Evolutionary conservation across 2,888 invertebrate genomes (phyloP), one percentile per base, ranked within the genome.

Genomic region (Oasisia sp.): DNA sequence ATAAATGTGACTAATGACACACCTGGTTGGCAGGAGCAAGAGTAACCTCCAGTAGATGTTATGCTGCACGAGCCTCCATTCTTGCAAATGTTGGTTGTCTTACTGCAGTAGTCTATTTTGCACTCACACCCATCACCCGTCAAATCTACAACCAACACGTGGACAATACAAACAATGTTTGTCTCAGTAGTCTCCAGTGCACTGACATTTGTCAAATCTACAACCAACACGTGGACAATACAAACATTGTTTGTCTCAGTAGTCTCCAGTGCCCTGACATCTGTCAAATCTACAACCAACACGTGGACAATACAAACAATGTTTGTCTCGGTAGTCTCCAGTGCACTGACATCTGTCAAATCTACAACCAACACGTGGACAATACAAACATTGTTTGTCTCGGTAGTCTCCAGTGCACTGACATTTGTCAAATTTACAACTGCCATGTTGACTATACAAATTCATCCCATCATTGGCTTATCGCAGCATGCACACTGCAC

Each of bases 201-300:
- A 89, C 90, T 89, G 90, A 89, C 90, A 89, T 32, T 14, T 32
- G 90, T 89, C 90, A 89, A 89, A 89, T 89, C 90, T 89, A 89
- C 90, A 89, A 89, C 32, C 32, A 89, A 4, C 8, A 32, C 32
- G 9, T 89, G 12, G 32, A 89, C 32, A 32, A 89, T 89, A 32
- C 90, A 89, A 89, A 89, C 19, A 14, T 89, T 89, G 90, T 32
- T 89, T 89, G 32, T 89, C 90, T 32, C 90, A 11, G 32, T 89
- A 89, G 90, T 89, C 32, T 89, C 90, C 19, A 89, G 90, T 14
- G 12, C 90, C 7, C 32, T 89, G 90, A 89, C 90, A 89, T 32
- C 90, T 19, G 90, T 89, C 32, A 89, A 89, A 89, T 89, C 90
- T 89, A 89, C 90, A 89, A 89, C 32, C 32, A 89, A 4, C 9